Base-by-base conservation (phyloP, 1,140 invertebrate genomes). In the Carcinoscorpius rotundicauda region DNA sequence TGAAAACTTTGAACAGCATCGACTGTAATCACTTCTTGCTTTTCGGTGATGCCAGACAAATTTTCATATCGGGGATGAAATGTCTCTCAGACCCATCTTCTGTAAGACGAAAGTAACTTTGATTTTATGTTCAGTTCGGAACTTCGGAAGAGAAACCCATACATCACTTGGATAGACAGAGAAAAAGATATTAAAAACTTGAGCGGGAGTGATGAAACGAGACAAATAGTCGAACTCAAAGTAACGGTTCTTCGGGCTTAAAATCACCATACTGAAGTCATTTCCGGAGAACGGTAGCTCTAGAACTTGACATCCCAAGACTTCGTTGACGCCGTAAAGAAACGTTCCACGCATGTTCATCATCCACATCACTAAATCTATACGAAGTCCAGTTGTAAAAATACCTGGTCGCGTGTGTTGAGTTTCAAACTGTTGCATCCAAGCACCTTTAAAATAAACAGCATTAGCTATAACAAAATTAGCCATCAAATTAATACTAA, bases 231-330 rank as follows among this genome's bases (percentile, higher is more conserved):
- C 66, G 5, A 76, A 65, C 49, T 69, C 72, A 61, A 68, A 64
- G n/a, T 61, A 64, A 8, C 69, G 61, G 60, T 71, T 67, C 63
- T 68, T 52, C 56, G 70, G 76, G 3, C 76, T 67, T 3, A 76
- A 53, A 49, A 77, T 69, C 72, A 86, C 86, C 89, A 96, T 92
- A 64, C 87, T 90, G 57, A 93, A 82, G 49, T 87, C 82, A 56
- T 87, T 82, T 10, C 88, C 86, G 70, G 88, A 85, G 78, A 94
- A 95, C 0, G 90, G 90, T 50, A 96, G 75, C 74, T 94, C 89
- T 5, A 95, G 73, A 29, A 93, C 83, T 71, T 92, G 87, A 0
- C 86, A 86, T 4, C 85, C 84, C 0, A 94, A 78, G 4, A 66
- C 64, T 66, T 71, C 67, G 49, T 60, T 66, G 52, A 69, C 49